Evolutionary conservation across 1,140 invertebrate genomes (phyloP).

Genomic region (Nymphalis io): DNA sequence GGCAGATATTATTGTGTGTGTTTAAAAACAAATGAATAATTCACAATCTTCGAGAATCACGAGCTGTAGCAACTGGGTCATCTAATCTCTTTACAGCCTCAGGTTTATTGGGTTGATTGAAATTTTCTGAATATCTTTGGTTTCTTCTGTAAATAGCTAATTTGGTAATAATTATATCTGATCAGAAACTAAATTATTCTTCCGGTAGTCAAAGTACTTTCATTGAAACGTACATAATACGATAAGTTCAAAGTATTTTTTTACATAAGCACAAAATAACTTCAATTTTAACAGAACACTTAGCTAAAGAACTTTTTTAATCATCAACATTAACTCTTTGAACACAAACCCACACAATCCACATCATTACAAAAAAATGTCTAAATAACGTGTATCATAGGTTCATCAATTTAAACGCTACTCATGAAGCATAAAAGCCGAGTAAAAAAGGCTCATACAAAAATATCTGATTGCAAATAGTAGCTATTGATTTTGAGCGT

Average conservation of each 20-base stretch:
- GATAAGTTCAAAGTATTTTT: neutral
- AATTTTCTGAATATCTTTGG: too few relatives aligned
- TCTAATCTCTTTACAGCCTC: too few relatives aligned
- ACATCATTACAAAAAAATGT: slow-evolving; percentile 35
- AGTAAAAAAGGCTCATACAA: slow-evolving; percentile 48
- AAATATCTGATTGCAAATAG: slow-evolving; percentile 49
- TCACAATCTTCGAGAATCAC: too few relatives aligned
- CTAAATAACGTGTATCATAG: slow-evolving; percentile 41
- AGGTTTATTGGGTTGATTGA: too few relatives aligned
- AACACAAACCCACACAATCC: slow-evolving; percentile 13
- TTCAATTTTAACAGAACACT: slow-evolving; percentile 7
- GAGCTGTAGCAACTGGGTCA: too few relatives aligned
- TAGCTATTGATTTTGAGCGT: slow-evolving; percentile 43
- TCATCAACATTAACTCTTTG: slow-evolving; percentile 6
- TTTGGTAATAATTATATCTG: too few relatives aligned
- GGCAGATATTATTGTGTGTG: too few relatives aligned
- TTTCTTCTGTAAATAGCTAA: too few relatives aligned
- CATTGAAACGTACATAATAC: neutral
- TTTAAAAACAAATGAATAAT: too few relatives aligned
- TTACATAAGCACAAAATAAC: neutral
- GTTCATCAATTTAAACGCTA: slow-evolving; percentile 38
- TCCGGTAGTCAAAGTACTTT: too few relatives aligned
- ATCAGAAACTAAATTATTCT: too few relatives aligned
- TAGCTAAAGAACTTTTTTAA: neutral
- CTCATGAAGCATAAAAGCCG: slow-evolving; percentile 37